Evolutionary conservation across 2,797 vertebrate genomes (phyloP), one percentile per base, ranked within the genome.

Genomic region (Zenarchopterus dispar): DNA sequence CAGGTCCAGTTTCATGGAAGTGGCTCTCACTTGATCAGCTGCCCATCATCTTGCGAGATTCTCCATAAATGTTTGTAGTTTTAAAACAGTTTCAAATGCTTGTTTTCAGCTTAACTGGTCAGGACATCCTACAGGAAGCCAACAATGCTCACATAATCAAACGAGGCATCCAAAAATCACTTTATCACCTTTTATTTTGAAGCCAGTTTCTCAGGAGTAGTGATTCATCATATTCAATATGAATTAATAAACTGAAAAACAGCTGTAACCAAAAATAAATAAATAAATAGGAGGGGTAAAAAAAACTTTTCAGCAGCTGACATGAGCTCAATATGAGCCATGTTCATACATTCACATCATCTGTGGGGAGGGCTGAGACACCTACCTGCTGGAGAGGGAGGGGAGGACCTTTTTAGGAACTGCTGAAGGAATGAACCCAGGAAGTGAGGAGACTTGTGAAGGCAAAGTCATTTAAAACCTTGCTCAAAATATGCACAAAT

Each of bases 131-230:
- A 87, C 67, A 81, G 79, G 84, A 87, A 85, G 86, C 90, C 78
- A 85, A 86, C 80, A 93, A 80, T 81, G 87, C 82, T 91, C 84
- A 91, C 83, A 93, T 85, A 94, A 93, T 91, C 90, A 92, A 91
- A 88, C 48, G 70, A 92, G 90, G 88, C 91, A 93, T 92, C 86
- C 89, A 84, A 89, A 84, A 88, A 92, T 91, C 90, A 86, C 90
- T 90, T 89, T 65, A 91, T 90, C 84, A 93, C 88, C 86, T 88
- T 94, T 94, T 94, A 94, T 94, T 94, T 92, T 90, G 76, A 90
- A 87, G 89, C 87, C 90, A 92, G 66, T 89, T 90, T 85, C 81
- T 81, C 78, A 87, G 50, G 36, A 78, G 73, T 42, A 81, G 64
- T 84, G 84, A 81, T 82, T 80, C 79, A 92, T 79, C 75, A 86